These are phyloP conservation scores for Myopa testacea DNA, from an alignment of 2,888 invertebrate genomes.

Conservation along the genomic window DNA sequence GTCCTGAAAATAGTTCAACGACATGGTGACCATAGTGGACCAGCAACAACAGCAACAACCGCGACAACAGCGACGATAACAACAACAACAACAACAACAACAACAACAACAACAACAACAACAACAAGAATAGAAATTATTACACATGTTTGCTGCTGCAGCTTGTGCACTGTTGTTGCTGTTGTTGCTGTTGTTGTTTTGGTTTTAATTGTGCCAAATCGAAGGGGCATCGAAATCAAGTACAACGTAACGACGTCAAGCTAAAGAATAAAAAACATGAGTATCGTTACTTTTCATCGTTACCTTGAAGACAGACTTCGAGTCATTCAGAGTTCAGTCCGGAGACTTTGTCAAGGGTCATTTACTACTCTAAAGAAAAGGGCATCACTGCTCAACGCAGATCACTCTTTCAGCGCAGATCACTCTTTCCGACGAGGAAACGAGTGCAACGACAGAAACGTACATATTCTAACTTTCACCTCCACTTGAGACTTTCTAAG, in stretches of 20 bases:
- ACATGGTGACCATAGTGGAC: constrained; percentile 33
- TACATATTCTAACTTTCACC: too few relatives aligned
- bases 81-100: background rate
- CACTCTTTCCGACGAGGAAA: too few relatives aligned
- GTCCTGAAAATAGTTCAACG: constrained; percentile 54
- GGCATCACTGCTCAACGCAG: too few relatives aligned
- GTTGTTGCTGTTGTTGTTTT: constrained; percentile 2
- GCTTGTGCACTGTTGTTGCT: background rate
- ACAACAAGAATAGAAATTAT: background rate
- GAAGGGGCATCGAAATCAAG: too few relatives aligned
- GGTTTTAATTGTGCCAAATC: background rate
- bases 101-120: background rate
- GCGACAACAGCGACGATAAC: background rate
- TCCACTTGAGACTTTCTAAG: too few relatives aligned
- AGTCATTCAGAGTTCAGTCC: too few relatives aligned
- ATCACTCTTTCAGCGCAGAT: too few relatives aligned
- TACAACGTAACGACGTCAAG: background rate
- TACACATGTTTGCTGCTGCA: background rate
- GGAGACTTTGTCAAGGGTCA: too few relatives aligned
- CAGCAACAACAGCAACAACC: constrained; percentile 8
- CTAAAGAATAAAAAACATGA: background rate
- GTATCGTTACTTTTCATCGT: background rate
- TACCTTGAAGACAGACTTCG: too few relatives aligned
- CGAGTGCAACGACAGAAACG: too few relatives aligned
- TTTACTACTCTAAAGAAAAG: too few relatives aligned